Evolutionary conservation across 2,888 invertebrate species (phyloP).

Genomic region (Epinotia demarniana): DNA sequence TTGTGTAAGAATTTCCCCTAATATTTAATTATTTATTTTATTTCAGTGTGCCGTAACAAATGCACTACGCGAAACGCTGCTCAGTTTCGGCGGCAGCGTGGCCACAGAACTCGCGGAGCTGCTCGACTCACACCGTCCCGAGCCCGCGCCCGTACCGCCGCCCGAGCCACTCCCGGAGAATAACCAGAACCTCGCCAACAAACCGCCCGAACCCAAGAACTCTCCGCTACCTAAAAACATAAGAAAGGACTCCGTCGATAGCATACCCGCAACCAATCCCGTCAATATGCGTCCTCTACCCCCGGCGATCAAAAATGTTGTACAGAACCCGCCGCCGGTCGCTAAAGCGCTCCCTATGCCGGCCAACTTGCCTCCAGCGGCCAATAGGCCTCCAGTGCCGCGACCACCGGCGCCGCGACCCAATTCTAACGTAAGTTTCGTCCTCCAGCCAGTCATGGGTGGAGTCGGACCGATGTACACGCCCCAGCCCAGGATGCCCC

Average conservation of each 20-base stretch:
- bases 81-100: conserved; percentile 77
- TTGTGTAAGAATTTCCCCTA: no score
- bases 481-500: conserved; percentile 54
- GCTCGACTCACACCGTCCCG: conserved; percentile 58
- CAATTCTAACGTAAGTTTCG: conserved; percentile 79
- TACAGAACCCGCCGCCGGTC: conserved; percentile 51
- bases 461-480: conserved; percentile 64
- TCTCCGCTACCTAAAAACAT: conserved; percentile 51
- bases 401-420: conserved; percentile 54
- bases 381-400: conserved; percentile 50
- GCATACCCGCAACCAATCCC: conserved; percentile 26
- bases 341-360: conserved; percentile 62
- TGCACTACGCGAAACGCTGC: conserved; percentile 75
- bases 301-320: conserved; percentile 52
- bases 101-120: conserved; percentile 68
- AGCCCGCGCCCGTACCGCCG: conserved; percentile 36
- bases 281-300: conserved; percentile 52
- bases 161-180: conserved; percentile 56
- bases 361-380: conserved; percentile 53
- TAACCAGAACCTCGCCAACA: conserved; percentile 63
- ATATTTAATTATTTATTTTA: no score
- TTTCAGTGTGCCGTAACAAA: conserved; percentile 78
- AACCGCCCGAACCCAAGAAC: conserved; percentile 59
- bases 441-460: conserved; percentile 72
- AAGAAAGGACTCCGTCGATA: conserved; percentile 54